phyloP scores from a whole-genome alignment of 1,140 invertebrate species.

The Phthorimaea operculella region DNA sequence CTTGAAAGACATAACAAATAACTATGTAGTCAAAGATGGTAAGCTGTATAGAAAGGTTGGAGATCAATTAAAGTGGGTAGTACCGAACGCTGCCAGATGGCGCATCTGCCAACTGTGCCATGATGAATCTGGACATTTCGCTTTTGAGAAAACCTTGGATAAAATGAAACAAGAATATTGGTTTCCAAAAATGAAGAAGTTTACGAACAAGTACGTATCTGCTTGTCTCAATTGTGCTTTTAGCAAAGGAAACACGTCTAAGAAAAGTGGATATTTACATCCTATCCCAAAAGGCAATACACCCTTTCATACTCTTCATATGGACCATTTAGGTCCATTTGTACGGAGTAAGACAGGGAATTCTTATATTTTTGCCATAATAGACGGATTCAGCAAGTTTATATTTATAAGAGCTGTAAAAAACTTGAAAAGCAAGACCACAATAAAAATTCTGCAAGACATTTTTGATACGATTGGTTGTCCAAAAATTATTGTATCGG shows the following conservation, averaged over 20 bases:
- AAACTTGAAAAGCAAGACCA: constrained; percentile 10
- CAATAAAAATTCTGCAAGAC: constrained; percentile 5
- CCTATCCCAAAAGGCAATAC: constrained; percentile 15
- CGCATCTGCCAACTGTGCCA: constrained; percentile 15
- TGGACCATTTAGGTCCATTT: constrained; percentile 21
- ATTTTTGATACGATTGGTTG: constrained; percentile 8
- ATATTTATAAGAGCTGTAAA: constrained; percentile 10
- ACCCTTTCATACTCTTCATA: constrained; percentile 16
- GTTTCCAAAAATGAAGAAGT: constrained; percentile 14
- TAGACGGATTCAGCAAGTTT: constrained; percentile 32
- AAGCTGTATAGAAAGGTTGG: constrained; percentile 5
- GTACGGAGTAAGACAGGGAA: constrained; percentile 16
- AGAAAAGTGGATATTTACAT: constrained; percentile 16
- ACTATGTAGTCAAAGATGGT: constrained; percentile 4
- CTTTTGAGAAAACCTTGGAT: constrained; percentile 17
- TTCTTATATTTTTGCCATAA: constrained; percentile 26
- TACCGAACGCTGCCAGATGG: constrained; percentile 6
- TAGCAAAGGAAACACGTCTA: constrained; percentile 9
- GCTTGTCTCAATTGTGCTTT: constrained; percentile 14
- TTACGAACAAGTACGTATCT: constrained; percentile 6
- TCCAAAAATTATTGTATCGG: constrained; percentile 7
- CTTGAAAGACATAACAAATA: constrained; percentile 5
- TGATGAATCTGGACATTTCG: constrained; percentile 24
- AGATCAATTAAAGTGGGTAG: constrained; percentile 8
- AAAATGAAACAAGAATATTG: constrained; percentile 23